phyloP scores from a whole-genome alignment of 2,113 vertebrate genomes.

The Cyanistes caeruleus region DNA sequence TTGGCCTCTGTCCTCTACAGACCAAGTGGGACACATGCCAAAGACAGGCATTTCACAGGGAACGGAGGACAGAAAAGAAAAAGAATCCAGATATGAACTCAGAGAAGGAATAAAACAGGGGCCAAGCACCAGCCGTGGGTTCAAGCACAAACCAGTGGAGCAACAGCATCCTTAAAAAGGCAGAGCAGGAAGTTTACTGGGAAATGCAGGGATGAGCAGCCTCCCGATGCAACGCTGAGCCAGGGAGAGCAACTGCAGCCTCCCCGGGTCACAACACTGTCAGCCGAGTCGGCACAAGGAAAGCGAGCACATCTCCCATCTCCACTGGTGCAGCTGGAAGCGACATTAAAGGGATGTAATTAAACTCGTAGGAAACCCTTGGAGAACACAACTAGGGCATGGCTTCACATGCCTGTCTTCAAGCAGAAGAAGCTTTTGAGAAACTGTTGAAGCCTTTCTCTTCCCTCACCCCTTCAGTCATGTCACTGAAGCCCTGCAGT shows the following conservation, averaged over 20 bases:
- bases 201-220: neutral
- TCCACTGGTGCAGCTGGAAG: neutral
- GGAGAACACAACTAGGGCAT: conserved; percentile 53
- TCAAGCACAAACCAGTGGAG: neutral
- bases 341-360: conserved; percentile 43
- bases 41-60: conserved; percentile 36
- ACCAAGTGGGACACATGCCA: conserved; percentile 12
- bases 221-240: neutral
- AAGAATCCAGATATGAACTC: neutral
- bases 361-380: conserved; percentile 44
- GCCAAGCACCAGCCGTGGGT: neutral
- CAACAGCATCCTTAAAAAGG: neutral
- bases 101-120: neutral
- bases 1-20: neutral
- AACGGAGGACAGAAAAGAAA: neutral
- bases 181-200: neutral
- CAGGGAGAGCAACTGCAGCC: neutral
- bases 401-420: conserved; percentile 11
- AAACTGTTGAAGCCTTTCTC: neutral
- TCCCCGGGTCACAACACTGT: neutral
- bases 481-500: neutral
- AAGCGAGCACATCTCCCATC: neutral
- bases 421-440: neutral
- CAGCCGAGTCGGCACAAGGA: neutral
- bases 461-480: neutral